Evolutionary conservation across 1,140 invertebrate genomes (phyloP), one percentile per base, ranked within the genome.

Genomic region (Phymorhynchus buccinoides): DNA sequence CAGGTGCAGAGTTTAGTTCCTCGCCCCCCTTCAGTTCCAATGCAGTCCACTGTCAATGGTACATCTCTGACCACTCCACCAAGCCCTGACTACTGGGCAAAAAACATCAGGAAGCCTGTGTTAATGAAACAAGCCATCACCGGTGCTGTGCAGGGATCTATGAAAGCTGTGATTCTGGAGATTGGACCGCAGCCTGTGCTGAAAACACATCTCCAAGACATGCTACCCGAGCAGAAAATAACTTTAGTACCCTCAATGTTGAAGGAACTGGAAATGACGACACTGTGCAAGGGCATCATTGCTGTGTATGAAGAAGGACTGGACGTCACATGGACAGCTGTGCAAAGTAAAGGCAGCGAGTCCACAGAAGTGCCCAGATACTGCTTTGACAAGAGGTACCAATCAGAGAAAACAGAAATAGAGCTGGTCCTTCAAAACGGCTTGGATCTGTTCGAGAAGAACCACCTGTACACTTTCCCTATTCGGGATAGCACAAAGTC

Each of bases 101-200:
- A 86, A 41, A 89, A 89, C 83, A 83, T 89, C 39, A 32, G 89
- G 39, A 39, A 88, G 71, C 86, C 88, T 44, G 88, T 89, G n/a
- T 52, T 83, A 0, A 87, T 89, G 80, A 48, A 66, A n/a, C 41
- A 88, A 32, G 88, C 87, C 27, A 56, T 90, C 22, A 37, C 62
- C n/a, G 83, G 83, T 27, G 83, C 88, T 4, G 42, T 71, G 9
- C 16, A 41, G 1, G 39, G n/a, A 62, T 83, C 39, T 83, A 14
- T 35, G 37, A 73, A 16, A 35, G 86, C 18, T 12, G 84, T 89
- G 41, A 88, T 87, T 80, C 48, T 91, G 52, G 90, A 91, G 83
- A 88, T 91, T 35, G 90, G 90, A 12, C 90, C 89, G 3, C 87
- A 83, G 68, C 87, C 90, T 27, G 88, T 90, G 1, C 37, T 90